phyloP scores from a whole-genome alignment of 2,797 vertebrate genomes.

The Manis pentadactyla region DNA sequence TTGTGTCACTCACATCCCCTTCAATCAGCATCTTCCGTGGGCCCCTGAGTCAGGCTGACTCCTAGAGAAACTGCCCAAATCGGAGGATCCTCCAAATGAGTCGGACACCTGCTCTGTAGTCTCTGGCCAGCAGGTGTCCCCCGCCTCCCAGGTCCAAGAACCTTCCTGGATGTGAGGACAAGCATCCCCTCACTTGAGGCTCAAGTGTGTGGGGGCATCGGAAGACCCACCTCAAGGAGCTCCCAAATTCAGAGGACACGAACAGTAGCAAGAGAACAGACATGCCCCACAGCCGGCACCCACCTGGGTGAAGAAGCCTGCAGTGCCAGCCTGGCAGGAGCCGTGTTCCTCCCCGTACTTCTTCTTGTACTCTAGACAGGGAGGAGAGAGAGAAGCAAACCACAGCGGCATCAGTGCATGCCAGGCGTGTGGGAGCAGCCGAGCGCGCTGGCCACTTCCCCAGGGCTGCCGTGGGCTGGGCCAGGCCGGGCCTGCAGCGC shows the following conservation, averaged over 20 bases:
- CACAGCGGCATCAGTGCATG: conserved; percentile 88
- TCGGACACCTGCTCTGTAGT: not conserved
- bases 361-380: conserved; percentile 96
- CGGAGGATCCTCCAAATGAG: not conserved
- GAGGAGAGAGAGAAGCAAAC: conserved; percentile 82
- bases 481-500: not conserved
- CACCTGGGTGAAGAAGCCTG: conserved; percentile 97
- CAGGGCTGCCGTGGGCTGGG: rapidly evolving
- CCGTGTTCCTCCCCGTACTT: conserved; percentile 99
- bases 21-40: not conserved
- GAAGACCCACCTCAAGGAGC: not conserved
- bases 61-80: not conserved
- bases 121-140: not conserved
- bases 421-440: not conserved
- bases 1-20: too few relatives aligned
- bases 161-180: not conserved
- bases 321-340: conserved; percentile 98
- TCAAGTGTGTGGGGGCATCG: not conserved
- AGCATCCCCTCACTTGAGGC: not conserved
- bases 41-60: not conserved
- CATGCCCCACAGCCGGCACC: conserved; percentile 74
- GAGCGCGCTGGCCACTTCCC: not conserved
- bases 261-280: not conserved
- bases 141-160: not conserved
- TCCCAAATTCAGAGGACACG: not conserved